Evolutionary conservation across 1,140 invertebrate genomes (phyloP).

Genomic region (Formica selysi): DNA sequence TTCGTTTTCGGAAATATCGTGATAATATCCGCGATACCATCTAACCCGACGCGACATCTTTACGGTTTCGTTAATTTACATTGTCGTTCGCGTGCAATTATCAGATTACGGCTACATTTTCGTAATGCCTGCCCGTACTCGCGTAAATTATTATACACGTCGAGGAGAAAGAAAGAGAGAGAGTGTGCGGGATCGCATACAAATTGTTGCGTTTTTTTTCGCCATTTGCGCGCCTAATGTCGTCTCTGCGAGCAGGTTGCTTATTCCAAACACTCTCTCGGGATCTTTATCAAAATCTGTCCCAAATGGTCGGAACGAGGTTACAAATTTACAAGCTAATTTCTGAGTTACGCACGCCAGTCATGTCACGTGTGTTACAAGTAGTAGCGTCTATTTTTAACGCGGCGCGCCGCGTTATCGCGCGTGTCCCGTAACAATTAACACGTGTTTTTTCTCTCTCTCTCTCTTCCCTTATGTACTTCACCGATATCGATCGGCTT

Average conservation of each 20-base stretch:
- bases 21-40: constrained; percentile 20
- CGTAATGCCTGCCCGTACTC: not conserved
- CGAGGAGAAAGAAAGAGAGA: no score
- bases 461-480: constrained; percentile 21
- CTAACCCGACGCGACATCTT: constrained; percentile 21
- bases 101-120: constrained; percentile 41
- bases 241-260: not conserved
- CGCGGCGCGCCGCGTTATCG: constrained; percentile 44
- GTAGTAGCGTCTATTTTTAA: constrained; percentile 30
- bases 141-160: constrained; percentile 39
- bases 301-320: constrained; percentile 21
- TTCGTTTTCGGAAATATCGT: not conserved
- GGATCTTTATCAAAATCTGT: constrained; percentile 60
- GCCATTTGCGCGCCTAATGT: constrained; percentile 18
- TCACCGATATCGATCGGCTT: constrained; percentile 66
- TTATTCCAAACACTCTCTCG: no score
- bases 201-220: constrained; percentile 54
- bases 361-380: constrained; percentile 22
- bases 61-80: constrained; percentile 50
- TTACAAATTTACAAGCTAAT: constrained; percentile 36
- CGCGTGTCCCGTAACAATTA: constrained; percentile 69
- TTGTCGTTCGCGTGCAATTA: constrained; percentile 49
- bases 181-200: constrained; percentile 6
- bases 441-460: constrained; percentile 64
- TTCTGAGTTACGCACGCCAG: constrained; percentile 57